Base-by-base conservation (phyloP, 2,888 invertebrate species). In the Odontocolon sp. region DNA sequence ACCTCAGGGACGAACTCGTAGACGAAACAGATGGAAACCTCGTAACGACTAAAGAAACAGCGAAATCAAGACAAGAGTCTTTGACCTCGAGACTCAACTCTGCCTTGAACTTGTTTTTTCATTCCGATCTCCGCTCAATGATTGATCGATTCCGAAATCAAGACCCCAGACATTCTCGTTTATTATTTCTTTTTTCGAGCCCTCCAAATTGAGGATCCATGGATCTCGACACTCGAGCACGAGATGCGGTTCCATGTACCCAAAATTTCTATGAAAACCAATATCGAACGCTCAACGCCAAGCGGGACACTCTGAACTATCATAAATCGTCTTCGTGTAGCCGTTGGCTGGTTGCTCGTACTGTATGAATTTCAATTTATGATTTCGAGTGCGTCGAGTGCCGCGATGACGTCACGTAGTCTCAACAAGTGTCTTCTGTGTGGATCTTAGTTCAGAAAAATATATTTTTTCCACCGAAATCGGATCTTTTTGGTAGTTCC, bases 321-420 rank as follows among this genome's bases (percentile, higher is more conserved):
- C 54, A 63, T 71, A 71, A 71, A 71, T 64, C 71, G 63, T 63
- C 33, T 52, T 52, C 11, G 45, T 21, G 26, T 8, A 26, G 50
- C 40, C 9, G 14, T 18, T 28, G 57, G 26, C 28, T 9, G 21
- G 36, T 33, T 47, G 57, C 36, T 33, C 23, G 36, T 28, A 6
- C 9, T 47, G 21, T 31, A 57, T 28, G 36, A 57, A 59, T 72
- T 66, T 52, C 57, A 57, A 72, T 72, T 72, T 52, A 59, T 33
- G 61, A 57, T 66, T 66, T 47, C 56, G 31, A 42, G 28, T 50
- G 14, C n/a, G n/a, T n/a, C n/a, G n/a, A n/a, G 36, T 40, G 66
- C 66, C 31, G 8, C n/a, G n/a, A n/a, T n/a, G n/a, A n/a, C 57
- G 57, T 72, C 72, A 66, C 50, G 64, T 47, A 36, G 28, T 38